Conservation (phyloP, 2,113 vertebrate species). For the Terrapene triunguis region DNA sequence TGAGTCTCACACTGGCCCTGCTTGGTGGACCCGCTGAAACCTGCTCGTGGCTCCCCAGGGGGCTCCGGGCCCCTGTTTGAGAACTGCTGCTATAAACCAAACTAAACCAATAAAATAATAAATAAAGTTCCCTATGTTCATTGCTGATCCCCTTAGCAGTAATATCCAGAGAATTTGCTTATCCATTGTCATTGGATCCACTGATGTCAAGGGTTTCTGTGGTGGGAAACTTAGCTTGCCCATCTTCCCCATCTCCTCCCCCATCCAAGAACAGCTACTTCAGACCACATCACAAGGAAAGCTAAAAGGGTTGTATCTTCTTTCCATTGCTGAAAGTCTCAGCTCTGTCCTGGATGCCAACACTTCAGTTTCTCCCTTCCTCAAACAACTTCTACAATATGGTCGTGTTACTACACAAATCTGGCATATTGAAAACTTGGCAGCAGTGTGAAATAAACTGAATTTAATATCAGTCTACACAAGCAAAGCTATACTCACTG, state of each 20-base stretch:
- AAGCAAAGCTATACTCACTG: background rate
- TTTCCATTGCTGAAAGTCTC: background rate
- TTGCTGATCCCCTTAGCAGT: background rate
- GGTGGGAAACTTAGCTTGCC: background rate
- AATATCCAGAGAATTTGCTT: background rate
- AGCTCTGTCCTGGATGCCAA: background rate
- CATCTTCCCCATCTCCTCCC: background rate
- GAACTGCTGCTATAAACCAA: background rate
- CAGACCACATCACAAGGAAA: background rate
- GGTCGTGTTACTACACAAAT: background rate
- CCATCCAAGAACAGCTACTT: background rate
- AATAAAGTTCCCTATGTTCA: background rate
- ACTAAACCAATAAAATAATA: background rate
- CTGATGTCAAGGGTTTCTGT: background rate
- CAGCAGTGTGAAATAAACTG: background rate
- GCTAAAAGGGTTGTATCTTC: background rate
- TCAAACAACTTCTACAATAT: background rate
- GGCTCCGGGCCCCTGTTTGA: too few relatives aligned
- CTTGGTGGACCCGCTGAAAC: too few relatives aligned
- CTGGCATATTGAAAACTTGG: background rate
- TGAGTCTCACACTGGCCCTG: too few relatives aligned
- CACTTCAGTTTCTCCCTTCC: background rate
- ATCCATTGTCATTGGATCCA: background rate
- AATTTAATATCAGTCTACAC: background rate
- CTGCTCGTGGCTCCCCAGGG: too few relatives aligned